phyloP scores from a whole-genome alignment of 1,140 invertebrate genomes.

The Helicoverpa zea region DNA sequence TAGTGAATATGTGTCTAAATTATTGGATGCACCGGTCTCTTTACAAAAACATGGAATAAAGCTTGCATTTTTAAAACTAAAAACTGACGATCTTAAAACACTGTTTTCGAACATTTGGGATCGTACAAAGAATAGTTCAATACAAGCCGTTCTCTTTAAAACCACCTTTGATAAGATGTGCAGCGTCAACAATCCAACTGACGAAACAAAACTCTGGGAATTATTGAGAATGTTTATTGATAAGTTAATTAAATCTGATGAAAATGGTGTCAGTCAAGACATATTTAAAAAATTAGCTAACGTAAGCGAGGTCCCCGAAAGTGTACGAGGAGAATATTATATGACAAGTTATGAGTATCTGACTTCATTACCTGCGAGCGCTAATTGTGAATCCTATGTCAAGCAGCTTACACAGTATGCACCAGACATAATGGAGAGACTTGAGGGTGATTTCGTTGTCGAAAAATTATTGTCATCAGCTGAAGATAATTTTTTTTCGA shows the following conservation, averaged over 20 bases:
- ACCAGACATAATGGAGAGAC: slow-evolving; percentile 56
- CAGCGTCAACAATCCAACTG: slow-evolving; percentile 53
- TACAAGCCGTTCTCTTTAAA: slow-evolving; percentile 65
- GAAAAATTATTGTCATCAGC: slow-evolving; percentile 57
- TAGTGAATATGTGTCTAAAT: slow-evolving; percentile 52
- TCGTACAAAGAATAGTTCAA: slow-evolving; percentile 62
- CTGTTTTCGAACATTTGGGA: slow-evolving; percentile 64
- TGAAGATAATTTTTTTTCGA: slow-evolving; percentile 45
- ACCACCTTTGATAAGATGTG: slow-evolving; percentile 61
- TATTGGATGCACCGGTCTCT: slow-evolving; percentile 64
- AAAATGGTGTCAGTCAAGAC: slow-evolving; percentile 55
- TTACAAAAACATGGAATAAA: slow-evolving; percentile 69
- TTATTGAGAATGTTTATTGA: slow-evolving; percentile 64
- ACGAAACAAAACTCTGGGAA: slow-evolving; percentile 59
- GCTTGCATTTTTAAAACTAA: slow-evolving; percentile 60
- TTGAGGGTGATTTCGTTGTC: slow-evolving; percentile 58
- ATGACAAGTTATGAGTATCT: slow-evolving; percentile 67
- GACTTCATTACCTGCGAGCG: slow-evolving; percentile 61
- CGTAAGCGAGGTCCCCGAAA: slow-evolving; percentile 57
- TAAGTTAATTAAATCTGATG: slow-evolving; percentile 59
- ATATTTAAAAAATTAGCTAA: slow-evolving; percentile 63
- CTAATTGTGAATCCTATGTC: slow-evolving; percentile 52
- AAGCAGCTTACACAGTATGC: slow-evolving; percentile 45
- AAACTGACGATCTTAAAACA: slow-evolving; percentile 59
- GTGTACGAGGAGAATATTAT: slow-evolving; percentile 60